Evolutionary conservation across 2,113 vertebrate species (phyloP).

Genomic region (Ptilorrhoa leucosticta): DNA sequence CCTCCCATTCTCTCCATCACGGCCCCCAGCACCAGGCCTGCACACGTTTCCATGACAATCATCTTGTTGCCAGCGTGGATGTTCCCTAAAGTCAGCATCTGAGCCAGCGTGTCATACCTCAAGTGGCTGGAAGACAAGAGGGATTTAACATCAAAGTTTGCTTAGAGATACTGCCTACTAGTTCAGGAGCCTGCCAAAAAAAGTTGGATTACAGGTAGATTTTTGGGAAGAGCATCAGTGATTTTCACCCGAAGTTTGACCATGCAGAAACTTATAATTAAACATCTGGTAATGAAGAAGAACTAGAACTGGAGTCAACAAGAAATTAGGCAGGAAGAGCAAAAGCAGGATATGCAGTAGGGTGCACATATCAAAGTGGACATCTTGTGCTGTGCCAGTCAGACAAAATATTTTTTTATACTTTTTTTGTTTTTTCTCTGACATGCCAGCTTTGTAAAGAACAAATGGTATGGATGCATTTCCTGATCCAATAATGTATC

Average conservation of each 20-base stretch:
- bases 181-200: background rate
- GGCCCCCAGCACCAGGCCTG: constrained; percentile 90
- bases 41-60: constrained; percentile 91
- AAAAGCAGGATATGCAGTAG: background rate
- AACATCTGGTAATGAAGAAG: background rate
- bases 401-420: background rate
- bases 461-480: background rate
- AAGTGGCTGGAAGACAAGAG: constrained; percentile 79
- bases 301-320: background rate
- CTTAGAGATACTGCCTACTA: background rate
- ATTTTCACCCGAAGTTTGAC: background rate
- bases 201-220: background rate
- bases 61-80: constrained; percentile 92
- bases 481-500: background rate
- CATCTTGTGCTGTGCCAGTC: background rate
- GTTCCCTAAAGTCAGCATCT: constrained; percentile 92
- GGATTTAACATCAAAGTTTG: background rate
- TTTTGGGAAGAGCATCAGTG: background rate
- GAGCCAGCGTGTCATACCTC: constrained; percentile 91
- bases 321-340: background rate
- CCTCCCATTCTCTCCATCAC: constrained; percentile 98
- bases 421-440: background rate
- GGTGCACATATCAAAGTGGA: background rate
- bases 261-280: background rate
- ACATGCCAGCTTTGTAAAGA: background rate